Evolutionary conservation across 2,888 invertebrate genomes (phyloP).

Genomic region (Lacanobia wlatinum): DNA sequence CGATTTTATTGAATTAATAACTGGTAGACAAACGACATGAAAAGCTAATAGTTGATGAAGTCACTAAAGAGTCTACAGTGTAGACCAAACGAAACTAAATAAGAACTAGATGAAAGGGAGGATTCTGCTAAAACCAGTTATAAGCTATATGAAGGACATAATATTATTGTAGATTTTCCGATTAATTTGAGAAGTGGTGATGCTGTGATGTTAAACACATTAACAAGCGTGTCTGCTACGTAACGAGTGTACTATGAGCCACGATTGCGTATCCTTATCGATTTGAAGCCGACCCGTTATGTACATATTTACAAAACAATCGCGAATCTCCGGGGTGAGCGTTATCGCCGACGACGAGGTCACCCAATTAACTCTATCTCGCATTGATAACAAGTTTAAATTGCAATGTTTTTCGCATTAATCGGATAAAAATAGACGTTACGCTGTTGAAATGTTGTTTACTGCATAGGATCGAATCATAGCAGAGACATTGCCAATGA

Average conservation of each 20-base stretch:
- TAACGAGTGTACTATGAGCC: slow-evolving; percentile 48
- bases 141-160: not conserved
- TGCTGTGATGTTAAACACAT: slow-evolving; percentile 10
- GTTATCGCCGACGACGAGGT: slow-evolving; percentile 65
- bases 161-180: slow-evolving; percentile 1
- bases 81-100: slow-evolving; percentile 11
- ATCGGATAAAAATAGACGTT: slow-evolving; percentile 62
- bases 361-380: slow-evolving; percentile 70
- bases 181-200: not conserved
- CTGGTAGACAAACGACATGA: not conserved
- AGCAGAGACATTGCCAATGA: not conserved
- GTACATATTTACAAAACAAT: slow-evolving; percentile 65
- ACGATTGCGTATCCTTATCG: slow-evolving; percentile 59
- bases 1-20: not conserved
- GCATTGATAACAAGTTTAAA: slow-evolving; percentile 62
- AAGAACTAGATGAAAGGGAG: not conserved
- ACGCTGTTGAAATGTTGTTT: slow-evolving; percentile 33
- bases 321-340: slow-evolving; percentile 58
- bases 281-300: slow-evolving; percentile 51
- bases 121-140: not conserved
- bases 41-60: slow-evolving; percentile 3
- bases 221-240: slow-evolving; percentile 43
- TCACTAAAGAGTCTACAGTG: not conserved
- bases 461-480: slow-evolving; percentile 13
- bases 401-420: slow-evolving; percentile 67